Evolutionary conservation across 2,113 vertebrate genomes (phyloP), one percentile per base, ranked within the genome.

Genomic region (Varanus komodoensis): DNA sequence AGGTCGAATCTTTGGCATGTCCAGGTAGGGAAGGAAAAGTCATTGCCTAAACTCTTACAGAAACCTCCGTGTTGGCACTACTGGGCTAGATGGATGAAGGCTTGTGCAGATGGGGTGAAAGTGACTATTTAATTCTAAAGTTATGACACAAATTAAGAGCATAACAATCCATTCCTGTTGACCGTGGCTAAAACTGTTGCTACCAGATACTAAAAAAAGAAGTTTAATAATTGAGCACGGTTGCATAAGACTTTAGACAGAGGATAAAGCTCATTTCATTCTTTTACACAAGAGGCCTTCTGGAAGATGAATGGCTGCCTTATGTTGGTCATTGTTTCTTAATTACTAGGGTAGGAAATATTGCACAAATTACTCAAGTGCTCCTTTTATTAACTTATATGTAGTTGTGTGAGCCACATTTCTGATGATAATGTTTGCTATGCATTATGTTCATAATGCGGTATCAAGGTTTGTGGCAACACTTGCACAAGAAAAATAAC

Each of bases 321-420:
- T 52, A 88, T 52, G 64, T 88, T 61, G 73, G 74, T 61, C 73
- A 77, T 38, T 87, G 85, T 87, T 87, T 75, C 85, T 87, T 88
- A 88, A 81, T 88, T 88, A 88, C 77, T 71, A 32, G 48, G 32
- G 38, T 67, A 88, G 87, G 67, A 88, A 88, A 81, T 81, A 81
- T 88, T 81, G 87, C 67, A 54, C 87, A 88, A 88, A 88, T 88
- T 81, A 88, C 67, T 88, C 64, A 81, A 88, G 64, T 61, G 44
- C 34, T 52, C 32, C 73, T 88, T 88, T 88, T 88, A 88, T 81
- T 88, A 81, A 80, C 78, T 88, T 81, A 81, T 52, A n/a, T 12
- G 23, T 81, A 54, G 64, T 80, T 88, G 87, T 64, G 48, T 68
- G 87, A 81, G 44, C 87, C 15, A 52, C 77, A 34, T 54, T 52